Percentiles rank a stretch among this genome's conserved stretches.
Conservation (phyloP, 2,797 vertebrate species). For the Centroberyx gerrardi region DNA sequence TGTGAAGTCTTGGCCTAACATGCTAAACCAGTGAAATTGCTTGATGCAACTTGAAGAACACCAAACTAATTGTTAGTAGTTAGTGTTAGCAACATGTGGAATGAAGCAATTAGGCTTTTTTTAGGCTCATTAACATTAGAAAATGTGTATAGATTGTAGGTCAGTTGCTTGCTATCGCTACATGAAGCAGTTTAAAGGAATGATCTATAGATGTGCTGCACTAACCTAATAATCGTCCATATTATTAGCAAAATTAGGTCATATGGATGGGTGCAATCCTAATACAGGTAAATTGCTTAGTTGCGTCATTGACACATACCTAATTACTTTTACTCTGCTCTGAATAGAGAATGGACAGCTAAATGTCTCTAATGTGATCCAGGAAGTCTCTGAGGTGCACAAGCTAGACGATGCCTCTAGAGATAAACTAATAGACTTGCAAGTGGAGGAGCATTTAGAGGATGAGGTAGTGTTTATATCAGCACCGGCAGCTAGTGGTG, state of each 20-base stretch:
- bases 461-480: slow-evolving; percentile 42
- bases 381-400: slow-evolving; percentile 36
- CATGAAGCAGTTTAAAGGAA: too few species aligned
- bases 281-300: not conserved
- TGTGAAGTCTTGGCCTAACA: slow-evolving; percentile 18
- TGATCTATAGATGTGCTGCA: too few species aligned
- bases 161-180: too few species aligned
- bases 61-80: not conserved
- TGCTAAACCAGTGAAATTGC: not conserved
- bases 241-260: not conserved
- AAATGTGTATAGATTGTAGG: too few species aligned
- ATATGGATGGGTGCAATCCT: not conserved
- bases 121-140: too few species aligned
- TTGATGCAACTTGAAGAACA: not conserved
- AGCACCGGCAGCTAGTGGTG: not conserved
- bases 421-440: slow-evolving; percentile 57
- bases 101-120: too few species aligned
- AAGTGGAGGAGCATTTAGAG: slow-evolving; percentile 38
- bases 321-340: slow-evolving; percentile 5
- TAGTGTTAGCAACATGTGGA: not conserved
- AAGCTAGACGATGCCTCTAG: slow-evolving; percentile 35
- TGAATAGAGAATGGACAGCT: not conserved
- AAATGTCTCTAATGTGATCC: slow-evolving; percentile 21
- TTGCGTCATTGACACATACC: slow-evolving; percentile 12
- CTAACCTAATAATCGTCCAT: too few species aligned